These are phyloP conservation scores for Doris montereyensis DNA, from an alignment of 2,888 invertebrate genomes.

Conservation along the genomic window DNA sequence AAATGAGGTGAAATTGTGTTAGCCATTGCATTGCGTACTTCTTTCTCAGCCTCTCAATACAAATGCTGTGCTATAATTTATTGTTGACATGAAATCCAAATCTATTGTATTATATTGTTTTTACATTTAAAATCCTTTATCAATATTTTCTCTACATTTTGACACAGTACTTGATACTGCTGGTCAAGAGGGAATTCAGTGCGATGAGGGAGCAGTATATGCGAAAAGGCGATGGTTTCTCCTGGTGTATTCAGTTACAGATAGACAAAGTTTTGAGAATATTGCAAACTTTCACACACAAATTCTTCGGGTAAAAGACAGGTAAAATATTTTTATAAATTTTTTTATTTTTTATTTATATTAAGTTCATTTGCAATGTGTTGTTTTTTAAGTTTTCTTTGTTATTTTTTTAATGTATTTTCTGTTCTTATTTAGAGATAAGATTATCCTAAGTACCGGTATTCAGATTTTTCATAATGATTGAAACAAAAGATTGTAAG, in stretches of 20 bases:
- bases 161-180: conserved; percentile 93
- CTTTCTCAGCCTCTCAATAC: no score
- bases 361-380: background rate
- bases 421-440: no score
- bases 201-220: conserved; percentile 81
- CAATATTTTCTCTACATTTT: no score
- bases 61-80: background rate
- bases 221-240: conserved; percentile 86
- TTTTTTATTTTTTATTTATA: background rate
- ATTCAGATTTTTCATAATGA: no score
- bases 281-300: conserved; percentile 90
- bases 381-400: background rate
- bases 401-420: no score
- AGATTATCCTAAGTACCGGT: no score
- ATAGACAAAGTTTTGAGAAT: conserved; percentile 91
- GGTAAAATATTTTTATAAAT: conserved; percentile 71
- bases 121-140: background rate
- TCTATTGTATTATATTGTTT: background rate
- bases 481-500: no score
- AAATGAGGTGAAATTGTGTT: no score
- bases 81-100: background rate
- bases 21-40: no score
- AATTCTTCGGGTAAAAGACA: conserved; percentile 90
- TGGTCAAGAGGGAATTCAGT: conserved; percentile 95
- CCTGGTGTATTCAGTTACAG: conserved; percentile 93